These are phyloP conservation scores for Leptinotarsa lineolata DNA, from an alignment of 1,140 invertebrate genomes.

Conservation along the genomic window DNA sequence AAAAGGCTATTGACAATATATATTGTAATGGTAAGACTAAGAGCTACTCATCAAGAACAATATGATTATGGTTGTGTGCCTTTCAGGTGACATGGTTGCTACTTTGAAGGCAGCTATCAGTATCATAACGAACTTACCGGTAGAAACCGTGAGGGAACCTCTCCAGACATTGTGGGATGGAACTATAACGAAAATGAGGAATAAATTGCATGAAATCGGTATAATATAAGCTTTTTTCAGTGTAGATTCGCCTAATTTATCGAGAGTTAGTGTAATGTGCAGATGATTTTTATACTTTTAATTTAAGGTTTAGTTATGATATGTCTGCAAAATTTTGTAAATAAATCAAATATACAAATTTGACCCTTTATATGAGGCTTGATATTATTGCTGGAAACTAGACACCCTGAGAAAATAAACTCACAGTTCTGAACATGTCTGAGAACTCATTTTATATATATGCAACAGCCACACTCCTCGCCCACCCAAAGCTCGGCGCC, in stretches of 20 bases:
- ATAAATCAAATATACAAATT: neutral
- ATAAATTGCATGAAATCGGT: conserved; percentile 46
- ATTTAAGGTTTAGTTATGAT: neutral
- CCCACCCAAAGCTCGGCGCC: too few relatives aligned
- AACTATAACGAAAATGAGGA: conserved; percentile 42
- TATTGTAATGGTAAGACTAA: conserved; percentile 42
- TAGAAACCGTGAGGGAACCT: conserved; percentile 45
- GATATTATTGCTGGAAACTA: too few relatives aligned
- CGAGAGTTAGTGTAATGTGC: neutral
- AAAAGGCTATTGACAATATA: conserved; percentile 42
- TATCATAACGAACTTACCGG: conserved; percentile 44
- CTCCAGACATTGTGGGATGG: conserved; percentile 48
- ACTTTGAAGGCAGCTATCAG: conserved; percentile 46
- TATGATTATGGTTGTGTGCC: neutral
- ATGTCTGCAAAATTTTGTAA: neutral
- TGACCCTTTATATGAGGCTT: too few relatives aligned
- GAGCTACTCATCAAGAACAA: neutral
- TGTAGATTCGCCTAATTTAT: too few relatives aligned
- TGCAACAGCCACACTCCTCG: too few relatives aligned
- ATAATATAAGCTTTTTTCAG: conserved; percentile 37
- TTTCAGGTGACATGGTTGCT: conserved; percentile 45
- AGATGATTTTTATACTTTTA: conserved; percentile 6
- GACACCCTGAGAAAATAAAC: too few relatives aligned
- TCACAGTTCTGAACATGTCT: too few relatives aligned
- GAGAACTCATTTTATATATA: too few relatives aligned